These are phyloP conservation scores for Proisotoma minuta DNA, from an alignment of 2,888 invertebrate genomes.

Conservation along the genomic window DNA sequence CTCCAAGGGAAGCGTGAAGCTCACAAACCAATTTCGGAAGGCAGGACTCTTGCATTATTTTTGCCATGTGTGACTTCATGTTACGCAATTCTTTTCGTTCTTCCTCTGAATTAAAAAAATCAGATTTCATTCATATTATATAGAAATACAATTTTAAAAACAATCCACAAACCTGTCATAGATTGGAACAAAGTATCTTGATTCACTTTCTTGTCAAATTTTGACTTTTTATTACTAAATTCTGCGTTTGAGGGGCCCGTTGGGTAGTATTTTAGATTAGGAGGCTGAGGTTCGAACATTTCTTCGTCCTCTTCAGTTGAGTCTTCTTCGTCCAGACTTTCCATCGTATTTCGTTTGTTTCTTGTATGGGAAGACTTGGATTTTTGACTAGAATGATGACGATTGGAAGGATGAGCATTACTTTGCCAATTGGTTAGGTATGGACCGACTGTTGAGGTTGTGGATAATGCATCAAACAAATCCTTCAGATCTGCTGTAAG, in stretches of 20 bases:
- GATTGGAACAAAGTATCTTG: neutral
- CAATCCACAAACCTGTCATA: neutral
- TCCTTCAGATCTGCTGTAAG: slow-evolving; percentile 41
- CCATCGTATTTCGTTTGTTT: too few species aligned
- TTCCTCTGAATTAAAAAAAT: slow-evolving; percentile 30
- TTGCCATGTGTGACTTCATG: slow-evolving; percentile 34
- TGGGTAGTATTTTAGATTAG: too few species aligned
- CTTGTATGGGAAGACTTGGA: too few species aligned
- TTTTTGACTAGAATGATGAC: too few species aligned
- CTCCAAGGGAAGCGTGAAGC: slow-evolving; percentile 60
- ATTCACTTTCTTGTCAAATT: too few species aligned
- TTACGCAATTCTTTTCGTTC: slow-evolving; percentile 39
- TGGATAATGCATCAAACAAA: slow-evolving; percentile 30
- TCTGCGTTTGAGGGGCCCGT: neutral
- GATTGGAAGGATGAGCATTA: too few species aligned
- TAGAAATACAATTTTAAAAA: too few species aligned
- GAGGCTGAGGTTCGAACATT: too few species aligned
- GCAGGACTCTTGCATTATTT: slow-evolving; percentile 50
- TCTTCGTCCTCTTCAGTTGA: too few species aligned
- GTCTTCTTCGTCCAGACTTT: too few species aligned
- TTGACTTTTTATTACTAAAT: neutral
- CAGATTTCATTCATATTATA: too few species aligned
- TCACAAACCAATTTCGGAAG: slow-evolving; percentile 64
- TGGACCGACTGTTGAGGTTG: slow-evolving; percentile 22
- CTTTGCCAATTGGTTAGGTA: slow-evolving; percentile 12